phyloP scores from a whole-genome alignment of 2,888 invertebrate species.

The Drosophila vallismaia region DNA sequence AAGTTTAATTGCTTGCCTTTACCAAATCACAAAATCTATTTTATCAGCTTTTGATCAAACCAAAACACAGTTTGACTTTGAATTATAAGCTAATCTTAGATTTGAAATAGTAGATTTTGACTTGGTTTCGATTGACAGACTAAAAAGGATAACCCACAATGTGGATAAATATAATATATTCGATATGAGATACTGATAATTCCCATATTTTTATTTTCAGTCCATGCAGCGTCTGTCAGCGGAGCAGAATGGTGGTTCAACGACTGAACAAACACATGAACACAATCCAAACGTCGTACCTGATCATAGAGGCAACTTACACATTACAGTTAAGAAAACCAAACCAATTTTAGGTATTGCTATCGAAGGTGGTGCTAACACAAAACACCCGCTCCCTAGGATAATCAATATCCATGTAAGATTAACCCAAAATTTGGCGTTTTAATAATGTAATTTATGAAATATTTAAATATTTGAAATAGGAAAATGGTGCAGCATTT shows the following conservation, averaged over 20 bases:
- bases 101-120: conserved; percentile 18
- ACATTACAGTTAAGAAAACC: conserved; percentile 95
- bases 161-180: not conserved
- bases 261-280: conserved; percentile 85
- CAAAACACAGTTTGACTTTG: conserved; percentile 33
- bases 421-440: not conserved
- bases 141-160: not conserved
- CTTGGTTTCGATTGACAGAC: conserved; percentile 5
- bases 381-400: conserved; percentile 96
- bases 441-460: not conserved
- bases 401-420: conserved; percentile 98
- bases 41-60: conserved; percentile 34
- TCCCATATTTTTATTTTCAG: conserved; percentile 82
- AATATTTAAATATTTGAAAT: conserved; percentile 60
- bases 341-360: conserved; percentile 98
- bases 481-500: conserved; percentile 98
- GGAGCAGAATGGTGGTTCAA: conserved; percentile 85
- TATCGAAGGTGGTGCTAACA: conserved; percentile 98
- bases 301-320: conserved; percentile 94
- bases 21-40: conserved; percentile 35
- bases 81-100: conserved; percentile 20
- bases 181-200: not conserved
- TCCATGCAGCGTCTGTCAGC: conserved; percentile 90
- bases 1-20: conserved; percentile 43
- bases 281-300: conserved; percentile 89